Percentiles rank a stretch among this genome's conserved stretches.
phyloP scores from a whole-genome alignment of 2,113 vertebrate genomes.

The Siniperca chuatsi region DNA sequence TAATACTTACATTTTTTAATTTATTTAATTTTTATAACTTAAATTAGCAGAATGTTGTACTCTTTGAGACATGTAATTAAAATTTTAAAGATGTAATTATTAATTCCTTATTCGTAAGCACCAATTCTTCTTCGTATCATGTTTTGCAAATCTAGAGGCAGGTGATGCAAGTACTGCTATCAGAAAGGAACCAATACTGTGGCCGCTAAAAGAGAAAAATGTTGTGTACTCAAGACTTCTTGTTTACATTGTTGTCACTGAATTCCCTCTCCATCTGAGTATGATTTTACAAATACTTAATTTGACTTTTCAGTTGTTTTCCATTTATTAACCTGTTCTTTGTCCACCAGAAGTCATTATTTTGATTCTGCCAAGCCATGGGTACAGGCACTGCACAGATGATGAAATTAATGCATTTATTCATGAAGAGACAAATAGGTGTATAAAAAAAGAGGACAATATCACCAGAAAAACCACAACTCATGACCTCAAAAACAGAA shows the following conservation, averaged over 20 bases:
- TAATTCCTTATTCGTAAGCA: too few species aligned
- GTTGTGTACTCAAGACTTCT: background rate
- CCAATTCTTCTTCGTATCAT: background rate
- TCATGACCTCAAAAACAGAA: background rate
- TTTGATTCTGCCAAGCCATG: background rate
- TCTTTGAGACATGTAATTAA: too few species aligned
- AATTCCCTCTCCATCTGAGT: background rate
- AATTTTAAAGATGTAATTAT: too few species aligned
- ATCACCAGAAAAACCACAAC: background rate
- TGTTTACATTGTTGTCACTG: background rate
- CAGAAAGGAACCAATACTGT: background rate
- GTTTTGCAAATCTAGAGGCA: background rate
- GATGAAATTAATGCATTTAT: slow-evolving; percentile 26
- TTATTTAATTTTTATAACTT: background rate
- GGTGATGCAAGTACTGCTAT: background rate
- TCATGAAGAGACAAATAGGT: background rate
- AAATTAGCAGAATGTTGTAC: background rate
- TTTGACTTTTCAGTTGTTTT: background rate
- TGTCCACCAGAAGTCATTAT: background rate
- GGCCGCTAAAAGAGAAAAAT: background rate
- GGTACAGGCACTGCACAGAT: background rate
- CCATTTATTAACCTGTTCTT: background rate
- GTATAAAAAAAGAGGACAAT: background rate
- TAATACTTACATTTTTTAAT: too few species aligned
- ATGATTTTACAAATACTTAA: background rate